Conservation (phyloP, 1,140 invertebrate genomes). For the Oppia nitens region DNA sequence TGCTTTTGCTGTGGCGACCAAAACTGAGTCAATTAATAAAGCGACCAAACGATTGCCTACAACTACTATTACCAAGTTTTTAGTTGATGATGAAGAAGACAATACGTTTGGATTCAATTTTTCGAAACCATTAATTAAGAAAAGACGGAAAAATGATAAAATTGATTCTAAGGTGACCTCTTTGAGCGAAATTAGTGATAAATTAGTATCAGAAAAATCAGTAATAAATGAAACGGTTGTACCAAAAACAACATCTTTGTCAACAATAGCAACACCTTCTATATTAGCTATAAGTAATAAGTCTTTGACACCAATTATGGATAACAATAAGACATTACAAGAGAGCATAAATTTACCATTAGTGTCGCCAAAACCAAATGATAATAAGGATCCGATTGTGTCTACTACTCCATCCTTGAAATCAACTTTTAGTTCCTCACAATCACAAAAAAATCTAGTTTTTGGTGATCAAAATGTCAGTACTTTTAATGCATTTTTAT, state of each 20-base stretch:
- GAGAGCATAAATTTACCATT: no score
- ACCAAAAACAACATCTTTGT: no score
- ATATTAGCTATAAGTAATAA: no score
- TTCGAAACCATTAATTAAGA: background rate
- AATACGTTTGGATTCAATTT: background rate
- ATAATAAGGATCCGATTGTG: background rate
- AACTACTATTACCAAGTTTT: background rate
- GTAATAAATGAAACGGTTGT: no score
- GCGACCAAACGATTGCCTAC: background rate
- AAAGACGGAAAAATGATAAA: background rate
- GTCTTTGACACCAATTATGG: no score
- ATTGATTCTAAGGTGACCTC: background rate
- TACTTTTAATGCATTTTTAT: no score
- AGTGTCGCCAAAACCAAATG: no score
- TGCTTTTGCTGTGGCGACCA: background rate
- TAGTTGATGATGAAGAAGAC: background rate
- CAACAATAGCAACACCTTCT: no score
- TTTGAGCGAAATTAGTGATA: no score
- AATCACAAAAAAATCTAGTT: background rate
- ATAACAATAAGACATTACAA: no score
- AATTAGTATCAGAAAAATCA: no score
- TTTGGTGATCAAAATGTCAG: background rate
- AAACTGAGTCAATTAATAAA: background rate
- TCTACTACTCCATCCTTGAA: background rate
- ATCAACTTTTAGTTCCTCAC: background rate